Base-by-base conservation (phyloP, 1,140 invertebrate species). In the Formica selysi region DNA sequence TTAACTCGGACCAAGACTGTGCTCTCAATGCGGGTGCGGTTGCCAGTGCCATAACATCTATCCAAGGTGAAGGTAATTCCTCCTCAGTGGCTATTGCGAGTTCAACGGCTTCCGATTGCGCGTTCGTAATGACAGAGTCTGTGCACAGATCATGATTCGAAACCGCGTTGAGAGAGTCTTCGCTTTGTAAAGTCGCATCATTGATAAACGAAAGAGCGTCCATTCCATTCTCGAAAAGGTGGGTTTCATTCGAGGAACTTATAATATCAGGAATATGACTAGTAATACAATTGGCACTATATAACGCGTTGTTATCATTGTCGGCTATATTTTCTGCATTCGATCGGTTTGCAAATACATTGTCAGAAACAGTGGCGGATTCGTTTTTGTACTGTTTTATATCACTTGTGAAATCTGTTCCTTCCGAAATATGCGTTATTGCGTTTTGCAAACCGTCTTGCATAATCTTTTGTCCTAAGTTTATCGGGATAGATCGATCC, bases 31-130 rank as follows among this genome's bases (percentile, higher is more conserved):
- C 96, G 93, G 93, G 93, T 8, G 96, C 95, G 1, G 96, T 95
- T 13, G 96, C 95, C 73, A 97, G 93, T 65, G 97, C 96, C 78
- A 96, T 96, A 1, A 97, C 97, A 89, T 97, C 96, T 8, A 97
- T 95, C 97, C 97, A 97, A 6, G 96, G 96, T 10, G 96, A 96
- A 85, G 97, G 96, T 51, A 97, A 94, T 94, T 97, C 97, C 80
- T 97, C 96, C 89, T 97, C 97, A n/a, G 96, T 96, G 0, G 97
- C 97, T 74, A 97, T 94, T 8, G 97, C 97, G 76, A 97, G 90
- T 91, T 97, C 96, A 67, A 97, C 95, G 2, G 97, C 97, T 93
- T 97, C 97, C 1, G 96, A 96, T 19, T 88, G 92, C 1, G 85
- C 61, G 38, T 85, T 92, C 7, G 85, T 64, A 41, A 51, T 51